These are phyloP conservation scores for Odontophorus gujanensis DNA, from an alignment of 2,113 vertebrate species.

Conservation along the genomic window DNA sequence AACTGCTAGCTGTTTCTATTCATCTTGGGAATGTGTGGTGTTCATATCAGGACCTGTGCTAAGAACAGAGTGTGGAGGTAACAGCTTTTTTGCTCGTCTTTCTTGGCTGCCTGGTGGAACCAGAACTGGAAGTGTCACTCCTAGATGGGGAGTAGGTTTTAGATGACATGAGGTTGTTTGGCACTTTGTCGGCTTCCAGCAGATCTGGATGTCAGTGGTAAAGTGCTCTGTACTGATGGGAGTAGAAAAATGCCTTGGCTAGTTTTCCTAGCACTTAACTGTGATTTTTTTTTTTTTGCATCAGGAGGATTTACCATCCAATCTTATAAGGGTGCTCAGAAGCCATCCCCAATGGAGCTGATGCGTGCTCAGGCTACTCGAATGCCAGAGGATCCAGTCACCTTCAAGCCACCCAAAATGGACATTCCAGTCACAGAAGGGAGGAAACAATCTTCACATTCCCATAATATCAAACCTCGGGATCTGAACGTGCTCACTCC, in stretches of 20 bases:
- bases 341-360: slow-evolving; percentile 90
- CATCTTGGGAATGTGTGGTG: not conserved
- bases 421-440: slow-evolving; percentile 81
- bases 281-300: not conserved
- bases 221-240: not conserved
- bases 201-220: not conserved
- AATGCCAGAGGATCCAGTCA: slow-evolving; percentile 80
- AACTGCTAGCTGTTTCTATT: not conserved
- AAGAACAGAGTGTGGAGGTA: not conserved
- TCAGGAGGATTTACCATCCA: slow-evolving; percentile 87
- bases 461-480: slow-evolving; percentile 88
- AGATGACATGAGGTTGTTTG: not conserved
- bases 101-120: not conserved
- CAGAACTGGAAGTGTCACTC: not conserved
- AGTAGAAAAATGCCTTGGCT: not conserved
- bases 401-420: slow-evolving; percentile 86
- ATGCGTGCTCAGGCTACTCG: slow-evolving; percentile 86
- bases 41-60: not conserved
- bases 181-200: not conserved
- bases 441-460: slow-evolving; percentile 77
- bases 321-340: slow-evolving; percentile 88
- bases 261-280: not conserved
- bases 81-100: not conserved
- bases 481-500: slow-evolving; percentile 93
- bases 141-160: not conserved